phyloP scores from a whole-genome alignment of 2,113 vertebrate species.

The Perognathus longimembris region DNA sequence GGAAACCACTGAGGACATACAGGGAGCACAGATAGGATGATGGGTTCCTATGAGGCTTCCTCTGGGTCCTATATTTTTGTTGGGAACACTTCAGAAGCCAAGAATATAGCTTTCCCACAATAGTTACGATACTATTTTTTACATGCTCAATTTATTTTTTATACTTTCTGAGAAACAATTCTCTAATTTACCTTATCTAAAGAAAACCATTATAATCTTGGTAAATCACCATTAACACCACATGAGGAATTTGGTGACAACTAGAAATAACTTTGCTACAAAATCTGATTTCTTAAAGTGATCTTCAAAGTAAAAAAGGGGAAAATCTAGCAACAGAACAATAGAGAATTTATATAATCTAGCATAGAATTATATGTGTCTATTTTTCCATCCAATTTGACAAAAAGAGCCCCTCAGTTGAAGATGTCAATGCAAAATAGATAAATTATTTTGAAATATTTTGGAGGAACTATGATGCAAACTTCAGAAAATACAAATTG shows the following conservation, averaged over 20 bases:
- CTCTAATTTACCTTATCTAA: slow-evolving; percentile 79
- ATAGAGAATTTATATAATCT: slow-evolving; percentile 21
- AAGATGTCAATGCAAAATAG: slow-evolving; percentile 27
- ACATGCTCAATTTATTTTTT: slow-evolving; percentile 85
- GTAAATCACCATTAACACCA: slow-evolving; percentile 73
- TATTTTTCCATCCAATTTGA: slow-evolving; percentile 34
- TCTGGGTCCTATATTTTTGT: slow-evolving; percentile 82
- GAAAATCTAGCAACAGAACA: slow-evolving; percentile 50
- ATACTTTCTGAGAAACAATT: slow-evolving; percentile 83
- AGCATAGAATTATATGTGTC: slow-evolving; percentile 20
- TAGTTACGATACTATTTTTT: slow-evolving; percentile 82
- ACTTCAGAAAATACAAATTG: slow-evolving; percentile 29
- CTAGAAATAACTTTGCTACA: slow-evolving; percentile 64
- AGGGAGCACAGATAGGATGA: slow-evolving; percentile 77
- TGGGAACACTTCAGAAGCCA: slow-evolving; percentile 85
- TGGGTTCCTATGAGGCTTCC: slow-evolving; percentile 81
- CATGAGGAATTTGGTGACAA: slow-evolving; percentile 65
- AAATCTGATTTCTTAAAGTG: slow-evolving; percentile 58
- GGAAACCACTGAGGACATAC: slow-evolving; percentile 84
- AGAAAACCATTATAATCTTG: slow-evolving; percentile 70
- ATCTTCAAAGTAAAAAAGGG: slow-evolving; percentile 62
- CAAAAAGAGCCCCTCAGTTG: neutral
- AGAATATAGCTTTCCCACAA: slow-evolving; percentile 80
- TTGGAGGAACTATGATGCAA: slow-evolving; percentile 54
- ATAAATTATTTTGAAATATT: slow-evolving; percentile 65